Percentiles rank a stretch among this genome's conserved stretches.
These are phyloP conservation scores for Callaeas wilsoni DNA, from an alignment of 2,113 vertebrate genomes.

Conservation along the genomic window DNA sequence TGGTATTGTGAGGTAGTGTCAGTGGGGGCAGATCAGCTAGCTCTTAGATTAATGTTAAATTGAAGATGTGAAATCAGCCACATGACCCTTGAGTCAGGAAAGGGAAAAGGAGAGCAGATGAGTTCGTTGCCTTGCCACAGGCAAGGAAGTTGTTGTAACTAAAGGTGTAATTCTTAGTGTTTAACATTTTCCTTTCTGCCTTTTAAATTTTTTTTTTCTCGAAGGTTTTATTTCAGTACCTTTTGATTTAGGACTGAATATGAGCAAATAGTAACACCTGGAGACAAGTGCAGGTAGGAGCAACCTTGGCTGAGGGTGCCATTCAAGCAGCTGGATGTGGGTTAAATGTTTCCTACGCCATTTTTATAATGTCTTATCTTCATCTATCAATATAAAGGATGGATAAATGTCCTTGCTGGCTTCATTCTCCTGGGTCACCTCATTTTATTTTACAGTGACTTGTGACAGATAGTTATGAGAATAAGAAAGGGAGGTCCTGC, in stretches of 20 bases:
- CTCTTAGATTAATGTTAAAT: neutral
- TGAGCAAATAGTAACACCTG: neutral
- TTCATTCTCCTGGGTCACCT: neutral
- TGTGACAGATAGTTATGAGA: neutral
- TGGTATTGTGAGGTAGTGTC: neutral
- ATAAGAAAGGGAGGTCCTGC: neutral
- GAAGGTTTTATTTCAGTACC: neutral
- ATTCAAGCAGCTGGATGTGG: neutral
- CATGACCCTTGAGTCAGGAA: neutral
- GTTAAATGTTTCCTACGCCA: neutral
- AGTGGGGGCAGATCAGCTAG: neutral
- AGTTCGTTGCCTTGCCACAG: fast-evolving
- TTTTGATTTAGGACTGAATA: neutral
- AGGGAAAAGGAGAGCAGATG: neutral
- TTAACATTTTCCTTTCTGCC: neutral
- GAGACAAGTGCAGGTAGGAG: neutral
- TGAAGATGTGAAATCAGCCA: neutral
- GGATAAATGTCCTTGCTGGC: neutral
- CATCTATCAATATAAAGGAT: neutral
- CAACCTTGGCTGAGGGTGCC: neutral
- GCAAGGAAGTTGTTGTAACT: neutral
- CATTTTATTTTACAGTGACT: neutral
- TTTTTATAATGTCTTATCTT: neutral
- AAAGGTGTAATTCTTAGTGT: neutral
- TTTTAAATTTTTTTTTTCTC: no score